phyloP scores from a whole-genome alignment of 2,888 invertebrate genomes.

The Drosophila greeni region DNA sequence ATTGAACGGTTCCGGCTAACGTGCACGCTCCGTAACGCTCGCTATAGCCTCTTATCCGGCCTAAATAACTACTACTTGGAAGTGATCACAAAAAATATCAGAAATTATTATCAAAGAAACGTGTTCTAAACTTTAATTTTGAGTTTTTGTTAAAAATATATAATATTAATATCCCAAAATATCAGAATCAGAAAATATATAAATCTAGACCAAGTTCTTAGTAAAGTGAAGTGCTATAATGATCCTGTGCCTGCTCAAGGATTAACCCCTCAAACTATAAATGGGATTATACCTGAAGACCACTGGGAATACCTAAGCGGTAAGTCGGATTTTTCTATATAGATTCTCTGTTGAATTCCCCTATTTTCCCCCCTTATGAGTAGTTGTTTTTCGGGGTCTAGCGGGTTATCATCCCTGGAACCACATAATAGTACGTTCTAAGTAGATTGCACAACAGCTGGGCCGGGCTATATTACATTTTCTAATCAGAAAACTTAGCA shows the following conservation, averaged over 20 bases:
- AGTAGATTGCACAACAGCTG: conserved; percentile 40
- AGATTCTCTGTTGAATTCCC: background rate
- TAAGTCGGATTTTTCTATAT: conserved; percentile 22
- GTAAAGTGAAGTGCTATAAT: conserved; percentile 11
- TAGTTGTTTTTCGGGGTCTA: conserved; percentile 1
- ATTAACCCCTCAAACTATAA: conserved; percentile 30
- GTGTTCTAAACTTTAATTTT: background rate
- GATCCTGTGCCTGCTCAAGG: conserved; percentile 14
- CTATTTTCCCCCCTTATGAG: no score
- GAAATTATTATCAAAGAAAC: background rate
- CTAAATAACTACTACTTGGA: conserved; percentile 46
- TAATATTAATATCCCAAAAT: background rate
- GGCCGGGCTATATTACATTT: conserved; percentile 22
- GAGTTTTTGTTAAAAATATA: background rate
- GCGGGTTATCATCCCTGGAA: conserved; percentile 34
- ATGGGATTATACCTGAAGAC: conserved; percentile 49
- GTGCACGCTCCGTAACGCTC: conserved; percentile 33
- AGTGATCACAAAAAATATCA: conserved; percentile 25
- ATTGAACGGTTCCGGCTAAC: conserved; percentile 63
- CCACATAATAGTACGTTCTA: conserved; percentile 5
- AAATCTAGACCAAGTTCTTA: background rate
- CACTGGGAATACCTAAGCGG: conserved; percentile 52
- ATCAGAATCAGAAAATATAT: background rate
- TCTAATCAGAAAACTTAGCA: conserved; percentile 45
- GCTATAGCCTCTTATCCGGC: conserved; percentile 24